Evolutionary conservation across 2,797 vertebrate species (phyloP).

Genomic region (Falco biarmicus): DNA sequence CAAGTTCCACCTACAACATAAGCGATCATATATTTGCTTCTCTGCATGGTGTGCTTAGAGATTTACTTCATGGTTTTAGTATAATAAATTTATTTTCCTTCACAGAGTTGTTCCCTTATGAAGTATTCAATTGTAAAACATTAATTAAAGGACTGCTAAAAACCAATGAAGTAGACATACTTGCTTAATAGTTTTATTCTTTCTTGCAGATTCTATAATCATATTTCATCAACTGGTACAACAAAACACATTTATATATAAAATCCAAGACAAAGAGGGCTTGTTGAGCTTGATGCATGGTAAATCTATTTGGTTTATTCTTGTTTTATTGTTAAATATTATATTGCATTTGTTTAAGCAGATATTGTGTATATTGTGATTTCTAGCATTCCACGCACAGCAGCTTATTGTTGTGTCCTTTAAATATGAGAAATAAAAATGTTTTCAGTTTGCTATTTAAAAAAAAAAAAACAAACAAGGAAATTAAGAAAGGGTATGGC

Average conservation of each 20-base stretch:
- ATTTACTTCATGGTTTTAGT: conserved; percentile 54
- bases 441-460: conserved; percentile 59
- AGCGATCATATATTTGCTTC: conserved; percentile 14
- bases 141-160: conserved; percentile 51
- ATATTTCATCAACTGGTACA: conserved; percentile 76
- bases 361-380: conserved; percentile 72
- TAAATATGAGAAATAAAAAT: conserved; percentile 79
- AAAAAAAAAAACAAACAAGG: background rate
- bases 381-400: conserved; percentile 78
- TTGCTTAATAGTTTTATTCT: conserved; percentile 80
- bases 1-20: background rate
- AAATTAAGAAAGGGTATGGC: conserved; percentile 3
- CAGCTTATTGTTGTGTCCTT: conserved; percentile 79
- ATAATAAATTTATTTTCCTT: conserved; percentile 58
- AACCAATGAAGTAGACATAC: conserved; percentile 66
- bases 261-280: conserved; percentile 61
- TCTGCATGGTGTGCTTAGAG: background rate
- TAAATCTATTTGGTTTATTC: conserved; percentile 76
- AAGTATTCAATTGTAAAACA: conserved; percentile 64
- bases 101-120: conserved; percentile 47
- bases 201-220: conserved; percentile 71
- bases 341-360: conserved; percentile 78
- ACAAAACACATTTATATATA: conserved; percentile 70
- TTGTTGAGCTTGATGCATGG: conserved; percentile 64
- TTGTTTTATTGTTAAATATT: conserved; percentile 80